Base-by-base conservation (phyloP, 2,797 vertebrate genomes). In the Menidia menidia region DNA sequence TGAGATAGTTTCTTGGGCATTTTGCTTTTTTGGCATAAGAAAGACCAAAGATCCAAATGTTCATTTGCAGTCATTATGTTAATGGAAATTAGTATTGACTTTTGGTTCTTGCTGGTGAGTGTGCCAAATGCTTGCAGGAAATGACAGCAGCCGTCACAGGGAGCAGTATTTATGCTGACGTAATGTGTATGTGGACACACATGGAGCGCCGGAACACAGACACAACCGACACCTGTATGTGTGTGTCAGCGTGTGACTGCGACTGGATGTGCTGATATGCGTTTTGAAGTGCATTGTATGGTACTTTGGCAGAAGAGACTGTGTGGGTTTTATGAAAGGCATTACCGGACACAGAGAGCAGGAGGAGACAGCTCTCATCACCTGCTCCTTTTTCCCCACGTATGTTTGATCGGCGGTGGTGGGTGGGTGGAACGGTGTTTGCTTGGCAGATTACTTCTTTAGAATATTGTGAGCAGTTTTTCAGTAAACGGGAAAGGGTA, bases 81-180 rank as follows among this genome's bases (percentile, higher is more conserved):
- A 89, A 90, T 91, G 77, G 75, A 33, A 80, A 84, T 87, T 87
- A 88, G 75, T 84, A 88, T 86, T 87, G 87, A 90, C 88, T 84
- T 85, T 79, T 73, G 75, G 78, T 63, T 44, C 78, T 68, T 74
- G 75, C 66, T 77, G 71, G 77, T 56, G 76, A 77, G 72, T 45
- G 66, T 41, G 73, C 79, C 83, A 86, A 87, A 81, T 74, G 70
- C 81, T 89, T 77, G 71, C 69, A 71, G 64, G 67, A 76, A 87
- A 82, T 81, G 72, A 78, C 67, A 69, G 64, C 71, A 75, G 71
- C 75, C 71, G 47, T 85, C 69, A 64, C 30, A 9, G 73, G 69
- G 60, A 71, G 72, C 70, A 41, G 68, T 56, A 57, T 81, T 82
- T 76, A 73, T 84, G 82, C 85, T 87, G 78, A 83, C 52, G 50